Evolutionary conservation across 2,888 invertebrate genomes (phyloP), one percentile per base, ranked within the genome.

Genomic region (Theretra japonica): DNA sequence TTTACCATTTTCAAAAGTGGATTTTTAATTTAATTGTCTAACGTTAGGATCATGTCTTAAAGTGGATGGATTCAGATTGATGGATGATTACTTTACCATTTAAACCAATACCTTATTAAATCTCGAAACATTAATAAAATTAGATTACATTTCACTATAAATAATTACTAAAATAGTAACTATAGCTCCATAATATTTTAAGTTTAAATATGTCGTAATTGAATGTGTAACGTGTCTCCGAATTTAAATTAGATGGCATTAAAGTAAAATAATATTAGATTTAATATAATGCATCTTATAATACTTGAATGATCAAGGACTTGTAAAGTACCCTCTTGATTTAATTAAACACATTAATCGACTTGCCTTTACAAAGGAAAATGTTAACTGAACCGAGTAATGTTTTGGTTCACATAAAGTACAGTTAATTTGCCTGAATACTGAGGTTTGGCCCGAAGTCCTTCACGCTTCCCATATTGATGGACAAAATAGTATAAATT

Each of bases 161-260:
- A 41, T 41, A 41, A 11, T 11, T 15, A 11, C 0, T 15, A 11
- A 41, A 41, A 41, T 41, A 41, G 41, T 11, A 15, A 15, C 2
- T 15, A 41, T 41, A 41, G 2, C 1, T 41, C 41, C 41, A 41
- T 41, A 11, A 41, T 41, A 41, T 11, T 33, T 41, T 41, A 41
- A 41, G 2, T 41, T 41, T 11, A 41, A 15, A 21, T 23, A 21
- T 57, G 17, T 59, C 23, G 17, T 33, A 33, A 8, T n/a, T 5
- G 25, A 58, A 58, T 58, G 33, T 60, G 1, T 8, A 21, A 65
- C 65, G 23, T 15, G 65, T 65, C 65, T 65, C 65, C 65, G 65
- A 48, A 41, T 48, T 41, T 48, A 11, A 65, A 53, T n/a, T 53
- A 25, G 17, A 48, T 65, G 15, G 41, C 41, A 53, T 53, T 4